A percentile compares a stretch with the other conserved stretches of the same genome.
phyloP scores from a whole-genome alignment of 2,113 vertebrate species.

The Raja brachyura region DNA sequence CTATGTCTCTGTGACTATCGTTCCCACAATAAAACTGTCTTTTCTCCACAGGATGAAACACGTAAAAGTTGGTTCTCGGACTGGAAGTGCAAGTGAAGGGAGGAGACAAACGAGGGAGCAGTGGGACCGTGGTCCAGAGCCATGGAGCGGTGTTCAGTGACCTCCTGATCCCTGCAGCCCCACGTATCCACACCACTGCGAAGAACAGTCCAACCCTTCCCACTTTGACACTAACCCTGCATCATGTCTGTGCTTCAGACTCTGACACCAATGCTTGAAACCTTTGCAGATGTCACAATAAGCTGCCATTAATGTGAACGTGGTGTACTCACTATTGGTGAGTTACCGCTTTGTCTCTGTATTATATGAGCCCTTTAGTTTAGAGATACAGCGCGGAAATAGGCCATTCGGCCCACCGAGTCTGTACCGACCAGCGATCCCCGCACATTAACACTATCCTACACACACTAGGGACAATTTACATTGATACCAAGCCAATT shows the following conservation, averaged over 20 bases:
- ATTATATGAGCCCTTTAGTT: not conserved
- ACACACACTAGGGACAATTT: no score
- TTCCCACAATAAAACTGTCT: not conserved
- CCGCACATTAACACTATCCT: no score
- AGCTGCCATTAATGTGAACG: not conserved
- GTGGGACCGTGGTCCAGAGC: no score
- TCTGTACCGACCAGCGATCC: no score
- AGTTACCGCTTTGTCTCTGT: not conserved
- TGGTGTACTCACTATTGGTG: not conserved
- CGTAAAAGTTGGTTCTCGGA: conserved; percentile 62
- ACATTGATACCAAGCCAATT: no score
- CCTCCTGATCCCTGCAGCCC: not conserved
- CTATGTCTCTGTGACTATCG: no score
- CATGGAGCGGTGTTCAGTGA: not conserved
- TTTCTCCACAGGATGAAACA: conserved; percentile 61
- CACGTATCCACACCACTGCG: not conserved
- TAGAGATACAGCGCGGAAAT: no score
- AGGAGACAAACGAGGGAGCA: not conserved
- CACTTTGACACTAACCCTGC: not conserved
- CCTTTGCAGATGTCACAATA: not conserved
- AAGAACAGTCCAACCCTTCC: not conserved
- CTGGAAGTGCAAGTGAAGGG: conserved; percentile 54
- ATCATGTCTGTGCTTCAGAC: not conserved
- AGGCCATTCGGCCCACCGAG: no score
- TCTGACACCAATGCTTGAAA: no score